Percentiles rank a stretch among this genome's conserved stretches.
Conservation (phyloP, 2,888 invertebrate species). For the Watsonalla binaria region DNA sequence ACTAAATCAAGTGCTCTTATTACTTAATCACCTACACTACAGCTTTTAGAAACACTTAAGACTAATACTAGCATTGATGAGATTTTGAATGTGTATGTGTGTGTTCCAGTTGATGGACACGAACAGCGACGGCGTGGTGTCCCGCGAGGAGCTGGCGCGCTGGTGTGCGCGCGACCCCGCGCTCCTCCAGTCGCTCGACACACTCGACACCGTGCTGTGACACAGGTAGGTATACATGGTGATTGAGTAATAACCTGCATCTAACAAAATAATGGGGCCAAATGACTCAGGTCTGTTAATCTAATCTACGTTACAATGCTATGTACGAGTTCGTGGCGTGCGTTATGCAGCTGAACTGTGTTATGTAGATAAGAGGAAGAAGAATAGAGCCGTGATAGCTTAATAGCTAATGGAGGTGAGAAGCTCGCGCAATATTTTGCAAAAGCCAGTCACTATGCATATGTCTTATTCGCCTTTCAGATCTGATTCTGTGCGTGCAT, state of each 20-base stretch:
- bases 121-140: conserved; percentile 88
- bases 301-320: not conserved
- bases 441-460: too few species aligned
- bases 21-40: not conserved
- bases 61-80: not conserved
- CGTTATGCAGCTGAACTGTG: too few species aligned
- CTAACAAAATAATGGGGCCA: not conserved
- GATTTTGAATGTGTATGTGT: not conserved
- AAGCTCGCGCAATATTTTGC: too few species aligned
- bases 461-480: not conserved
- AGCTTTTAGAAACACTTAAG: not conserved
- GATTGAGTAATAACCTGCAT: not conserved
- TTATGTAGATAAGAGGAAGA: too few species aligned
- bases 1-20: not conserved
- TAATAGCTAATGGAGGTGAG: too few species aligned
- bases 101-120: conserved; percentile 84
- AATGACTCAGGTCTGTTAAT: not conserved
- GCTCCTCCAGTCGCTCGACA: conserved; percentile 83
- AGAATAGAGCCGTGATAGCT: too few species aligned
- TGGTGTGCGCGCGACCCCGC: conserved; percentile 88
- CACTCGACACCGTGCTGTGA: conserved; percentile 81
- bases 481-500: not conserved
- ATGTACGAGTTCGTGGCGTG: too few species aligned
- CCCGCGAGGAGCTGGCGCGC: conserved; percentile 87
- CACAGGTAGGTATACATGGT: conserved; percentile 1